Percentiles rank a stretch among this genome's conserved stretches.
Conservation (phyloP, 2,888 invertebrate species). For the Adineta ricciae region DNA sequence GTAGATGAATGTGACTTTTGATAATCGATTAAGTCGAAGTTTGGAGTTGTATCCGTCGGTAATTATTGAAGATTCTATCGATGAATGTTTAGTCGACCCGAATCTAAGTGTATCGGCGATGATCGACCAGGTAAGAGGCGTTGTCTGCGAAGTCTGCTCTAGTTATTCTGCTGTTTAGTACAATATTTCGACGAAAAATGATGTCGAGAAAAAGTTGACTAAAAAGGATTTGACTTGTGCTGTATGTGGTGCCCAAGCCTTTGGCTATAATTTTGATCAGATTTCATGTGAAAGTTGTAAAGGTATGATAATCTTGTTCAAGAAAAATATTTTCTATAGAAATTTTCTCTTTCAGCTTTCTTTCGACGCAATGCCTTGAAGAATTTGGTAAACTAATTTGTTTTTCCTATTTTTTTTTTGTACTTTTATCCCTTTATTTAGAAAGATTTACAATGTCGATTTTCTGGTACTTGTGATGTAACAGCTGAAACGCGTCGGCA, state of each 20-base stretch:
- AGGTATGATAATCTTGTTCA: not conserved
- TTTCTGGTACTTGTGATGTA: not conserved
- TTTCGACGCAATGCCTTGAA: not conserved
- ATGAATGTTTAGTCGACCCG: not conserved
- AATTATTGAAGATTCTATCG: not conserved
- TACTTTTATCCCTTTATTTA: not conserved
- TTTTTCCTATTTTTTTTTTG: not conserved
- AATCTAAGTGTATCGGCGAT: not conserved
- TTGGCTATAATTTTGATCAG: not conserved
- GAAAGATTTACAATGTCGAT: not conserved
- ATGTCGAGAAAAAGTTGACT: not conserved
- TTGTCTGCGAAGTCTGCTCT: not conserved
- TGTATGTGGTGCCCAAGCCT: not conserved
- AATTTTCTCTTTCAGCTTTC: not conserved
- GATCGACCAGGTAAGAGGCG: not conserved
- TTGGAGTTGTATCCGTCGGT: not conserved
- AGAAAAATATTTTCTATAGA: not conserved
- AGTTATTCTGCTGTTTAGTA: not conserved
- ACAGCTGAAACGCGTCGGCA: not conserved
- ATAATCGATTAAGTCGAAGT: not conserved
- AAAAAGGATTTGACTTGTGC: not conserved
- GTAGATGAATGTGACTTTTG: not conserved
- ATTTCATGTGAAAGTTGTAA: not conserved
- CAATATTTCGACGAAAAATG: not conserved
- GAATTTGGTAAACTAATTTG: not conserved